Evolutionary conservation across 2,113 vertebrate species (phyloP).

Genomic region (Otis tarda): DNA sequence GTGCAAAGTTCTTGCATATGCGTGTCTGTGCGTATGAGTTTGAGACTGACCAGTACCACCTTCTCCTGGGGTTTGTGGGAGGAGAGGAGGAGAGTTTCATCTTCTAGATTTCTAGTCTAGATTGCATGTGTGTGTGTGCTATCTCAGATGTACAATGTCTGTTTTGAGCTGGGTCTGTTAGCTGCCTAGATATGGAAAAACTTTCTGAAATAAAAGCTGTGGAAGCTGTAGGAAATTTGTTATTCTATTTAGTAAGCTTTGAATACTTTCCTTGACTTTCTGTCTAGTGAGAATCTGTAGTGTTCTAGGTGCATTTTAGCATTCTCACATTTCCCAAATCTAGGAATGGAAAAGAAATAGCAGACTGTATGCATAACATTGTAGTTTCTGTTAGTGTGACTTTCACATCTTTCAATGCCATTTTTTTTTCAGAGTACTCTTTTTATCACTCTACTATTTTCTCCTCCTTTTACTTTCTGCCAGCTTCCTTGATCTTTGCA

Average conservation of each 20-base stretch:
- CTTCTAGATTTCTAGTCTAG: neutral
- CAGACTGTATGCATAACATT: neutral
- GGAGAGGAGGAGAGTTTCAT: neutral
- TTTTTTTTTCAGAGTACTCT: neutral
- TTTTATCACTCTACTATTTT: neutral
- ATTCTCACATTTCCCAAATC: neutral
- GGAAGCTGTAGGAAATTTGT: neutral
- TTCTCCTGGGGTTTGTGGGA: neutral
- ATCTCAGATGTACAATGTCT: neutral
- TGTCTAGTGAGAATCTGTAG: neutral
- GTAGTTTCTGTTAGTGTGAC: neutral
- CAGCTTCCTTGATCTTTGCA: neutral
- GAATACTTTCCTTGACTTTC: neutral
- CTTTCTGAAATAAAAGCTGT: neutral
- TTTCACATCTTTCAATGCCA: neutral
- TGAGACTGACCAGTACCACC: neutral
- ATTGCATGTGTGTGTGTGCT: neutral
- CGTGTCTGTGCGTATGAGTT: accelerated
- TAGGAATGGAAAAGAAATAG: neutral
- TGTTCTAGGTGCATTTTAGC: neutral
- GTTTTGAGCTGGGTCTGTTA: neutral
- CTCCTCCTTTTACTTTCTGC: neutral
- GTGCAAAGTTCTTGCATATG: neutral
- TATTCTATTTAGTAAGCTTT: neutral
- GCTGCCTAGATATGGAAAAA: neutral